Base-by-base conservation (phyloP, 2,888 invertebrate species). In the Heteropelma amictum region DNA sequence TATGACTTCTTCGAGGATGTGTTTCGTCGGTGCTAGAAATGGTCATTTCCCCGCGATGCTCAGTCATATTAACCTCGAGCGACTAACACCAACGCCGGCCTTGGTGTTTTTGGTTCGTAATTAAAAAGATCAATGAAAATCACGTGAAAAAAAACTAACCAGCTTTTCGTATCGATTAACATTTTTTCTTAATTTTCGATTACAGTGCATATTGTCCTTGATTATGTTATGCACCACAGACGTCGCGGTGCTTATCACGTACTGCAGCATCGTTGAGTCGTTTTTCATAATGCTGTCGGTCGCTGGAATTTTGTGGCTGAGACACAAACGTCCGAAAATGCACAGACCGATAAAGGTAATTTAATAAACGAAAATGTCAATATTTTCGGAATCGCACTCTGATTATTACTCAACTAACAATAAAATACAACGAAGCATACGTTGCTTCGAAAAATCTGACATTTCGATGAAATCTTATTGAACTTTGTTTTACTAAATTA, bases 1-100 rank as follows among this genome's bases (percentile, higher is more conserved):
- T 56, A 97, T 98, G 95, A 95, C 98, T 17, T 97, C 97, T 6
- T 97, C 98, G 1, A 93, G 96, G 77, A 95, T 97, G 94, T 94
- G 96, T 84, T 97, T 96, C 88, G 96, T 96, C 7, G 96, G 96
- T n/a, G 96, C 97, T 0, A 92, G 97, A 74, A 95, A 96, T 83
- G 96, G 96, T 0, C 96, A 97, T 85, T 96, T 97, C 91, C 97
- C 97, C 0, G 92, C 93, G 2, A 90, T 95, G 83, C 89, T 97
- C 28, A 94, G 95, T 0, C 94, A 96, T 82, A 94, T 97, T 79
- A 95, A 94, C 87, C 89, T 95, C 6, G 91, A 93, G 60, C 93
- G 93, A 83, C 92, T 92, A 85, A 95, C 96, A 1, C 97, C 97
- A 0, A 91, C 94, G 77, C 95, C 97, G 0, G 95, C 96, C 0